Evolutionary conservation across 2,797 vertebrate species (phyloP).

Genomic region (Anguilla obscura): DNA sequence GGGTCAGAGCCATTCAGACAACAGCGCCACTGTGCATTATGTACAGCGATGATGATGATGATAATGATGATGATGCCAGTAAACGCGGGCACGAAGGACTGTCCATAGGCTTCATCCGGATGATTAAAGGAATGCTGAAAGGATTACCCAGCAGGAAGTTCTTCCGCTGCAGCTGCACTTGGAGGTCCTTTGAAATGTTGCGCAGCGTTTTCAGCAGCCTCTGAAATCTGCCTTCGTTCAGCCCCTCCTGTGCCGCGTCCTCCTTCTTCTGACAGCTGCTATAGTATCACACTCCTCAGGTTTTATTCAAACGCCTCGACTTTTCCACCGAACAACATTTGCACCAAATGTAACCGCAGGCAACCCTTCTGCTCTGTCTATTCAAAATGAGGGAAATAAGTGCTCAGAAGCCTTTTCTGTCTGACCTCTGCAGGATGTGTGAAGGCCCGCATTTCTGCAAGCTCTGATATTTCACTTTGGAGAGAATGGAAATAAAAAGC

Average conservation of each 20-base stretch:
- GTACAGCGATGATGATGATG: background rate
- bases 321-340: background rate
- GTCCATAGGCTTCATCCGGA: background rate
- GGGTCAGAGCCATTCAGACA: background rate
- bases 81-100: background rate
- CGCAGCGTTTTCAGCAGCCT: conserved; percentile 64
- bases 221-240: conserved; percentile 65
- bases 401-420: background rate
- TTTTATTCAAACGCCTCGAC: background rate
- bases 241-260: conserved; percentile 50
- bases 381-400: background rate
- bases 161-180: conserved; percentile 69
- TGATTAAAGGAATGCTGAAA: background rate
- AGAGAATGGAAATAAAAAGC: conserved; percentile 1
- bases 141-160: conserved; percentile 65
- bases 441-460: background rate
- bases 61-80: background rate
- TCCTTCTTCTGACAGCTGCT: conserved; percentile 63
- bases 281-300: background rate
- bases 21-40: background rate
- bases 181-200: conserved; percentile 63
- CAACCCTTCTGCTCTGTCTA: background rate
- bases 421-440: background rate
- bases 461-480: background rate
- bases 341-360: background rate